Percentiles rank a stretch among this genome's conserved stretches.
These are phyloP conservation scores for Rhinoptilus africanus DNA, from an alignment of 2,113 vertebrate genomes.

Conservation along the genomic window DNA sequence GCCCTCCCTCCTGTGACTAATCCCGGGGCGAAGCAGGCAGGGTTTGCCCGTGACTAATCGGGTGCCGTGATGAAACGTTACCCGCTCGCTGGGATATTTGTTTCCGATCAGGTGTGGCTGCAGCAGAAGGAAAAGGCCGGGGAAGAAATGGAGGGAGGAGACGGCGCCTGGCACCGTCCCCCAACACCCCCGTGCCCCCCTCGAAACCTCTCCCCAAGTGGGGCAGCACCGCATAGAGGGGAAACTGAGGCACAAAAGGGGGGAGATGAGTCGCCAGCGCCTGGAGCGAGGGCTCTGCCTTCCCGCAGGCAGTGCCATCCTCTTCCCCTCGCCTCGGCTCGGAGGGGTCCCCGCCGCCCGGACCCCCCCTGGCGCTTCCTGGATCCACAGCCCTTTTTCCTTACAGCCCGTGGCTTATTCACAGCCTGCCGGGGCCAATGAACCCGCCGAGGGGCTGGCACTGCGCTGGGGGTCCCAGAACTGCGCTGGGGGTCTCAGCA, in stretches of 20 bases:
- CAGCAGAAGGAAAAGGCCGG: neutral
- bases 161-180: neutral
- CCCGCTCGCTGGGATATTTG: neutral
- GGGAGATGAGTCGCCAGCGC: fast-evolving
- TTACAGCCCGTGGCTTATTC: too few species aligned
- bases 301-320: fast-evolving
- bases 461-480: fast-evolving
- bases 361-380: neutral
- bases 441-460: neutral
- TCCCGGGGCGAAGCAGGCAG: neutral
- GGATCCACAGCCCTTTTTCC: neutral
- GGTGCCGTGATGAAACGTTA: neutral
- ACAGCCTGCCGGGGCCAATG: fast-evolving
- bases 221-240: neutral
- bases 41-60: neutral
- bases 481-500: too few species aligned
- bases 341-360: fast-evolving
- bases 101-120: slow-evolving; percentile 3
- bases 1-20: neutral
- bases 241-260: neutral
- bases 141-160: neutral
- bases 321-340: neutral
- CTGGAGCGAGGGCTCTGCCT: too few species aligned
- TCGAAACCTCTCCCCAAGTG: neutral
- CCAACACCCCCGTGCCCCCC: too few species aligned